A percentile compares a stretch with the other conserved stretches of the same genome.
phyloP scores from a whole-genome alignment of 2,113 vertebrate genomes.

The Barnardius zonarius region DNA sequence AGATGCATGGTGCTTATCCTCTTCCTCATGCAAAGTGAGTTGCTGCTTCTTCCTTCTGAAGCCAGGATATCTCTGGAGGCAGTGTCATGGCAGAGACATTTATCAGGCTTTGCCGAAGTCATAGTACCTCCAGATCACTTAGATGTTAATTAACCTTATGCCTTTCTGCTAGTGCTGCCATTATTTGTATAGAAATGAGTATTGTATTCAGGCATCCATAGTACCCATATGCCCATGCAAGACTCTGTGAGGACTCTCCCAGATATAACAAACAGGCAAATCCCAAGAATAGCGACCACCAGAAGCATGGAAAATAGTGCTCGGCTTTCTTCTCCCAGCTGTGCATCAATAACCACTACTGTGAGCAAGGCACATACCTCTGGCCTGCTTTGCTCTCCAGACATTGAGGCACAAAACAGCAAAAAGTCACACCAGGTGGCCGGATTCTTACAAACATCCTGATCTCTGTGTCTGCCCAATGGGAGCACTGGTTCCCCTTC shows the following conservation, averaged over 20 bases:
- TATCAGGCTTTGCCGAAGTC: not conserved
- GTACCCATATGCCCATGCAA: not conserved
- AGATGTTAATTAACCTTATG: not conserved
- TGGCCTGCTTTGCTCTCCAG: not conserved
- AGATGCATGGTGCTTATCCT: not conserved
- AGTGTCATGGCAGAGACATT: not conserved
- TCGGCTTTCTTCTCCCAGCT: not conserved
- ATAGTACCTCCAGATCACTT: no score
- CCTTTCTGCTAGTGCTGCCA: not conserved
- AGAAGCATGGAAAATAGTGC: not conserved
- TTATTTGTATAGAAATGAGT: not conserved
- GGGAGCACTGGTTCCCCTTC: not conserved
- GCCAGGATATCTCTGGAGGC: not conserved
- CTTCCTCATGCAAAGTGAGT: not conserved
- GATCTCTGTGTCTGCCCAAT: not conserved
- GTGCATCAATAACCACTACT: not conserved
- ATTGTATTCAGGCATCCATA: not conserved
- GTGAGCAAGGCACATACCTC: not conserved
- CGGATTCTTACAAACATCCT: not conserved
- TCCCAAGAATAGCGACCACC: not conserved
- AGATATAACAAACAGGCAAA: not conserved
- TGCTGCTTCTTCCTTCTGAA: not conserved
- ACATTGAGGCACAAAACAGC: accelerated
- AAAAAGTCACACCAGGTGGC: not conserved
- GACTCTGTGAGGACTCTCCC: not conserved